A percentile compares a stretch with the other conserved stretches of the same genome.
Evolutionary conservation across 2,113 vertebrate genomes (phyloP).

Genomic region (Cyanoderma ruficeps): DNA sequence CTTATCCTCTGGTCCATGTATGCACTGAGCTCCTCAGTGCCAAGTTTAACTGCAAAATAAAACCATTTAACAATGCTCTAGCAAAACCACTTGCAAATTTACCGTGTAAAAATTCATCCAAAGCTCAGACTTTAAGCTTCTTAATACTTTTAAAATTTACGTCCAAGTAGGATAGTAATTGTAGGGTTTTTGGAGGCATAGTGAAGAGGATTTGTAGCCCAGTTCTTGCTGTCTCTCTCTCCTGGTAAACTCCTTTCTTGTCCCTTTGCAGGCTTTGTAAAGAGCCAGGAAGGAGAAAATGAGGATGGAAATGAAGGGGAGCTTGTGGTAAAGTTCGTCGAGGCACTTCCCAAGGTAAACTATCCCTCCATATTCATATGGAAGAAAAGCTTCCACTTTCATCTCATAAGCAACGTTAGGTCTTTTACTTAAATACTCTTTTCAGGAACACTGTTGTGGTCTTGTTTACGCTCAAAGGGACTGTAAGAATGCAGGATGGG

Average conservation of each 20-base stretch:
- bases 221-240: not conserved
- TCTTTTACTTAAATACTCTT: not conserved
- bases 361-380: not conserved
- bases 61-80: constrained; percentile 17
- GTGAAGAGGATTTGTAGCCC: not conserved
- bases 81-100: constrained; percentile 20
- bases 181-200: not conserved
- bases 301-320: constrained; percentile 83
- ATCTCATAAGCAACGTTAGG: not conserved
- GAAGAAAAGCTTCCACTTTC: not conserved
- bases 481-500: not conserved
- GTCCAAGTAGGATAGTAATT: not conserved
- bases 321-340: constrained; percentile 85
- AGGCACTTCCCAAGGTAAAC: constrained; percentile 87
- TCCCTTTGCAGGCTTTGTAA: constrained; percentile 83
- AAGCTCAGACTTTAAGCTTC: not conserved
- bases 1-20: constrained; percentile 55
- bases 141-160: not conserved
- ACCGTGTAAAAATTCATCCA: not conserved
- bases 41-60: constrained; percentile 53
- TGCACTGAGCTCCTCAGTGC: constrained; percentile 47
- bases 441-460: not conserved
- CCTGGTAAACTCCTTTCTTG: not conserved
- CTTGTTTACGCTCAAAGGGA: not conserved
- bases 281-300: constrained; percentile 93